Conservation (phyloP, 2,888 invertebrate genomes). For the Heteromyza rotundicornis region DNA sequence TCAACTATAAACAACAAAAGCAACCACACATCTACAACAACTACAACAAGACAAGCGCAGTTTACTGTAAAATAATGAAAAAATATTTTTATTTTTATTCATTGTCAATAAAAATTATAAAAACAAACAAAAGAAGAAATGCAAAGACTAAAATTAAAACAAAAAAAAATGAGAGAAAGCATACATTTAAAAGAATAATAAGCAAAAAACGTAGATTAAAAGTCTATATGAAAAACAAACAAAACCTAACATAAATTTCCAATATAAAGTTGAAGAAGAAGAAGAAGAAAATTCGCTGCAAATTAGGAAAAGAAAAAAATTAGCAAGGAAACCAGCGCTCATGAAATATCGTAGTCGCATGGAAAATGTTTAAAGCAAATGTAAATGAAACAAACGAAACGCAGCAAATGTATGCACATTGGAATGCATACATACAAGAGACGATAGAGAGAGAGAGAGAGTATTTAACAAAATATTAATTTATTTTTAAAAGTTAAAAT, state of each 20-base stretch:
- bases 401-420: neutral
- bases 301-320: slow-evolving; percentile 17
- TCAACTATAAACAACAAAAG: slow-evolving; percentile 16
- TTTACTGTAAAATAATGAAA: slow-evolving; percentile 22
- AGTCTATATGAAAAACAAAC: slow-evolving; percentile 9
- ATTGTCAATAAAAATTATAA: neutral
- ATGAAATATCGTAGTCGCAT: too few relatives aligned
- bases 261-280: slow-evolving; percentile 27
- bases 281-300: slow-evolving; percentile 11
- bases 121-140: neutral
- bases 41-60: slow-evolving; percentile 23
- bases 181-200: slow-evolving; percentile 35
- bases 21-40: slow-evolving; percentile 18
- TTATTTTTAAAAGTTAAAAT: neutral
- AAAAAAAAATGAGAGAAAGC: slow-evolving; percentile 34
- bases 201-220: slow-evolving; percentile 38
- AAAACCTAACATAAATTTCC: slow-evolving; percentile 29
- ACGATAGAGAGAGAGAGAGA: neutral
- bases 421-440: neutral
- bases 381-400: neutral
- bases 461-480: neutral
- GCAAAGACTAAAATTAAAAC: slow-evolving; percentile 6
- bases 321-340: slow-evolving; percentile 5
- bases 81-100: neutral
- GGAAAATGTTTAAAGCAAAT: too few relatives aligned